Conservation (phyloP, 37 sponge, comb jelly and placozoan genomes). For the Halichondria panicea region DNA sequence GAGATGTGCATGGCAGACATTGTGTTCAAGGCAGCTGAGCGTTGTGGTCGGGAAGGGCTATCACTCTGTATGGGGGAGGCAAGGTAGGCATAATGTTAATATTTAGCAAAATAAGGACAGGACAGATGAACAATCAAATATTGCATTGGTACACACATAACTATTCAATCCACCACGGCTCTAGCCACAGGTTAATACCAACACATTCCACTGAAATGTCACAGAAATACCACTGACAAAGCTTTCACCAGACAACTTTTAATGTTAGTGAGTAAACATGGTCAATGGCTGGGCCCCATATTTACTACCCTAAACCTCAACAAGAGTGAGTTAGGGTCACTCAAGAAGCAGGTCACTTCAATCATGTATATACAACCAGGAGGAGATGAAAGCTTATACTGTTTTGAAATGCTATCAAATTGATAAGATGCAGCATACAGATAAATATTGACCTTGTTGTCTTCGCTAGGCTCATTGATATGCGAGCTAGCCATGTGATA, state of each 20-base stretch:
- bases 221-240: neutral
- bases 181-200: too few species aligned
- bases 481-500: conserved; percentile 45
- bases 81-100: conserved; percentile 1
- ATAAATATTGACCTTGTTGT: neutral
- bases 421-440: neutral
- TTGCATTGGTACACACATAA: too few species aligned
- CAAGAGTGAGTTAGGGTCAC: too few species aligned
- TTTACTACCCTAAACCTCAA: too few species aligned
- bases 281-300: too few species aligned
- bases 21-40: conserved; percentile 23
- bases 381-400: neutral
- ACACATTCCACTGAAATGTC: too few species aligned
- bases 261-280: too few species aligned
- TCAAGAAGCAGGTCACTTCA: too few species aligned
- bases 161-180: too few species aligned
- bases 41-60: conserved; percentile 4
- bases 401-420: neutral
- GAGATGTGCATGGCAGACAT: conserved; percentile 16
- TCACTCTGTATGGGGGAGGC: conserved; percentile 28
- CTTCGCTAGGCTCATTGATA: neutral
- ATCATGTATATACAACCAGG: neutral
- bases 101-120: neutral
- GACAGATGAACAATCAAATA: too few species aligned
- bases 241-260: neutral